These are phyloP conservation scores for Mormyrus hasselquistii DNA, from an alignment of 2,797 vertebrate species.

Conservation along the genomic window DNA sequence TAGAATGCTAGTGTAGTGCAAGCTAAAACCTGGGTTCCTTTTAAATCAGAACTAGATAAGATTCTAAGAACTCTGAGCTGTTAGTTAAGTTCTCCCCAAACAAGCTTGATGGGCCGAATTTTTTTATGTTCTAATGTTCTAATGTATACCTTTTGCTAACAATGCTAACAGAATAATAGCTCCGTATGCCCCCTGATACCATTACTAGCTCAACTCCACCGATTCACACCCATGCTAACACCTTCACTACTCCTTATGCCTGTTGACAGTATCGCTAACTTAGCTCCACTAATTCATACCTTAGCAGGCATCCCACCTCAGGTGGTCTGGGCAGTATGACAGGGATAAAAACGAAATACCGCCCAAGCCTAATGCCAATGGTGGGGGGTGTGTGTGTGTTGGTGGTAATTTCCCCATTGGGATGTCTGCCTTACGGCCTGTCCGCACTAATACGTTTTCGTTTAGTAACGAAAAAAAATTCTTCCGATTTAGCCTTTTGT, in stretches of 20 bases:
- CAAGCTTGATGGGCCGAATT: too few relatives aligned
- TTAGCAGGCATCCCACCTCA: background rate
- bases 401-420: background rate
- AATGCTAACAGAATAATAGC: background rate
- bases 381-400: background rate
- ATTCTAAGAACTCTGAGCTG: too few relatives aligned
- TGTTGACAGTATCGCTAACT: background rate
- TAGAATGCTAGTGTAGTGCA: too few relatives aligned
- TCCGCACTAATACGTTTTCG: too few relatives aligned
- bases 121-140: too few relatives aligned
- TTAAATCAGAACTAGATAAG: too few relatives aligned
- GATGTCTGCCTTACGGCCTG: background rate
- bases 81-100: too few relatives aligned
- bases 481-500: too few relatives aligned
- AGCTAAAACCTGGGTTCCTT: too few relatives aligned
- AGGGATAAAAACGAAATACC: background rate
- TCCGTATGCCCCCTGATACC: background rate
- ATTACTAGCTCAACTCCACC: background rate
- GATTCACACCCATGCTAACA: background rate
- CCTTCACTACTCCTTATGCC: background rate
- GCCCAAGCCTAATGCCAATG: background rate
- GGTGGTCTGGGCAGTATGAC: background rate
- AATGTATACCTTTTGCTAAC: background rate
- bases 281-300: background rate
- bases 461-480: too few relatives aligned